A percentile compares a stretch with the other conserved stretches of the same genome.
phyloP scores from a whole-genome alignment of 2,888 invertebrate genomes.

The Microctonus aethiopoides region DNA sequence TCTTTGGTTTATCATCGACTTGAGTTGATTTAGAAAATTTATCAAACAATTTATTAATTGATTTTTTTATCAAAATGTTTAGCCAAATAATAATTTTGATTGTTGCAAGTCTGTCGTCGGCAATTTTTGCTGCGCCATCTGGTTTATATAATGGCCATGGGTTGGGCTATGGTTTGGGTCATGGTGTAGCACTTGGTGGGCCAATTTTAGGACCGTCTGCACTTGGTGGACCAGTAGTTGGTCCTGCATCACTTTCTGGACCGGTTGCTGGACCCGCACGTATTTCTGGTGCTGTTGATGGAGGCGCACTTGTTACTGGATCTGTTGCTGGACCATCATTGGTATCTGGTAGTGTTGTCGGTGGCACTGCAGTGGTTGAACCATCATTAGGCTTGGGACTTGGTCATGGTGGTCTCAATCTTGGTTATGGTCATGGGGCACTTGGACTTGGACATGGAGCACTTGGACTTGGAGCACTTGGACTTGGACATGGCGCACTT shows the following conservation, averaged over 20 bases:
- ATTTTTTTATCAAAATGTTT: slow-evolving; percentile 49
- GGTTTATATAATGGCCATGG: slow-evolving; percentile 50
- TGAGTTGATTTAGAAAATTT: slow-evolving; percentile 39
- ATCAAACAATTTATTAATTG: slow-evolving; percentile 10
- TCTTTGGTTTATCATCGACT: slow-evolving; percentile 9
- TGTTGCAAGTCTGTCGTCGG: slow-evolving; percentile 53
- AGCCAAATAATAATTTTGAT: slow-evolving; percentile 52
- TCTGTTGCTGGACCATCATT: slow-evolving; percentile 62
- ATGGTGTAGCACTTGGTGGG: slow-evolving; percentile 57
- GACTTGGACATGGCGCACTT: no score
- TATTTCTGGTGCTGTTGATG: slow-evolving; percentile 62
- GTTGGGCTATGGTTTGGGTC: slow-evolving; percentile 57
- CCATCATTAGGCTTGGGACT: slow-evolving; percentile 40
- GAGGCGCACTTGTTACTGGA: slow-evolving; percentile 62
- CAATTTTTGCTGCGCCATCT: slow-evolving; percentile 57
- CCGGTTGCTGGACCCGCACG: slow-evolving; percentile 58
- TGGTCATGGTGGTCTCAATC: slow-evolving; percentile 36
- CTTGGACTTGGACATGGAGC: no score
- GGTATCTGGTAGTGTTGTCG: slow-evolving; percentile 59
- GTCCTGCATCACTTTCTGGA: slow-evolving; percentile 58
- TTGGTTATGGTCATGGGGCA: slow-evolving; percentile 37
- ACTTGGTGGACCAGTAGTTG: slow-evolving; percentile 57
- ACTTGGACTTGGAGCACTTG: slow-evolving; percentile 31
- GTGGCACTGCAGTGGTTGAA: slow-evolving; percentile 53
- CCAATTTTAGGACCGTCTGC: slow-evolving; percentile 58